phyloP scores from a whole-genome alignment of 92 coral and sea anemone species.

The Nematostella vectensis region DNA sequence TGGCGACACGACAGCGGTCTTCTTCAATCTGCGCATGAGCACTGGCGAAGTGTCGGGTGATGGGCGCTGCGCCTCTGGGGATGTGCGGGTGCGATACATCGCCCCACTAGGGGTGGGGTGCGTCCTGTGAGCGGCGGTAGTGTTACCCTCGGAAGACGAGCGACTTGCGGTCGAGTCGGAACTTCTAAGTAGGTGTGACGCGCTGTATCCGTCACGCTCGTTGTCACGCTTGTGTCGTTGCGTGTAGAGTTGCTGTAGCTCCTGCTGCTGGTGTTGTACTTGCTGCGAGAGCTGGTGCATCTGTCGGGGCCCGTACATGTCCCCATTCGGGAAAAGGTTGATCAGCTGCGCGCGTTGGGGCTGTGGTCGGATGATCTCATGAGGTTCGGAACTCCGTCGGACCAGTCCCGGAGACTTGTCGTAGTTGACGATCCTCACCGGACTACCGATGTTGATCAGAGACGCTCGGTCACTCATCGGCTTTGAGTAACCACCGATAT shows the following conservation, averaged over 20 bases:
- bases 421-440: conserved; percentile 33
- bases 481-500: conserved; percentile 72
- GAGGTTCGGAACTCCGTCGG: conserved; percentile 45
- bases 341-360: conserved; percentile 11
- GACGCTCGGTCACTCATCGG: neutral
- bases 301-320: conserved; percentile 12
- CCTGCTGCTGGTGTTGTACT: conserved; percentile 21
- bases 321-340: neutral
- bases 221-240: neutral
- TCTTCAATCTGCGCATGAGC: conserved; percentile 35
- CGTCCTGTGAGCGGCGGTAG: neutral
- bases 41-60: conserved; percentile 31
- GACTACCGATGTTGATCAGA: neutral
- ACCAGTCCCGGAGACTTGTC: conserved; percentile 44
- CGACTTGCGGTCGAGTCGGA: neutral
- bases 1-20: conserved; percentile 82
- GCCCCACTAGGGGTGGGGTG: neutral
- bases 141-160: neutral
- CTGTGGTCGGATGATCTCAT: conserved; percentile 21
- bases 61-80: neutral
- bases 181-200: neutral
- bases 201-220: neutral
- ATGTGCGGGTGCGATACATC: neutral
- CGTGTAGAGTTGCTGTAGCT: conserved; percentile 10
- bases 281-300: conserved; percentile 28